These are phyloP conservation scores for Mohoua ochrocephala DNA, from an alignment of 2,113 vertebrate species.

Conservation along the genomic window DNA sequence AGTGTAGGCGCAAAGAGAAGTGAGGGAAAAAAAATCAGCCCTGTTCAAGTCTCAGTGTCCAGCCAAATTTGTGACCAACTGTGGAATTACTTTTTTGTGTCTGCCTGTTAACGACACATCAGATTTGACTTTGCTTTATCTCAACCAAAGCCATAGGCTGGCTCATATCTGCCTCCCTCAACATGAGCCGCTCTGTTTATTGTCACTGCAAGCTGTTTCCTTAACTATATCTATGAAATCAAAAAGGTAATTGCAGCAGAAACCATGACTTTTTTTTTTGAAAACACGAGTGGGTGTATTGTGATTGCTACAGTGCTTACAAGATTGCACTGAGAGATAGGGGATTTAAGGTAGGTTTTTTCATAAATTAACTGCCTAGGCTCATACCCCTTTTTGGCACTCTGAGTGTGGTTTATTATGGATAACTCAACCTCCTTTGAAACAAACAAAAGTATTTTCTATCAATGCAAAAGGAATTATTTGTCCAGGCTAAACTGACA, in stretches of 20 bases:
- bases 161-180: not conserved
- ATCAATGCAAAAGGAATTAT: not conserved
- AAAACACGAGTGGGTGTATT: not conserved
- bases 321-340: not conserved
- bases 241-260: not conserved
- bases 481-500: not conserved
- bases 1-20: not conserved
- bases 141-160: not conserved
- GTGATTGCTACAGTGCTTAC: not conserved
- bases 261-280: not conserved
- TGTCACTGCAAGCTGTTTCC: not conserved
- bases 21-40: not conserved
- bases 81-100: not conserved
- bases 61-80: not conserved
- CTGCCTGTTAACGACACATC: not conserved
- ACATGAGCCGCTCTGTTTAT: not conserved
- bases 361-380: not conserved
- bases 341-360: not conserved
- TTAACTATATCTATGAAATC: not conserved
- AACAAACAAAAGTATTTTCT: not conserved
- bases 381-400: not conserved
- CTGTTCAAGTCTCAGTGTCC: not conserved
- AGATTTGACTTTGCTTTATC: not conserved
- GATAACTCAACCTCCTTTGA: not conserved
- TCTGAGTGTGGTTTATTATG: not conserved